Base-by-base conservation (phyloP, 2,888 invertebrate species). In the Drosophila monieri region DNA sequence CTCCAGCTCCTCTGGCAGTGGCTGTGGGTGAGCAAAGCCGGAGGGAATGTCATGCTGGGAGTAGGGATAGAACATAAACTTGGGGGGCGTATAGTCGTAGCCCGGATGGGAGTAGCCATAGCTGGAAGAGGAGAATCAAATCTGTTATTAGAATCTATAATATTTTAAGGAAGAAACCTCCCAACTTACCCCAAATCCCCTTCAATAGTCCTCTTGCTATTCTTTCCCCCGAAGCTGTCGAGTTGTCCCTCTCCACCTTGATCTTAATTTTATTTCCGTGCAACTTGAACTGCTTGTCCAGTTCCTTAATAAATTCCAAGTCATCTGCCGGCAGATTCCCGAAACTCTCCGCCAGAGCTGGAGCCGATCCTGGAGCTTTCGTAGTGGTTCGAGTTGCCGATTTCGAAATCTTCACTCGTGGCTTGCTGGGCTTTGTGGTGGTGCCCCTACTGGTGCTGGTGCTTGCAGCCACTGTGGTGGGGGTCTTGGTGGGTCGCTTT, bases 171-270 rank as follows among this genome's bases (percentile, higher is more conserved):
- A 18, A 1, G 2, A 5, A 14, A 6, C 10, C 3, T 1, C 3
- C 1, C 14, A 18, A 77, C 95, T 88, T 95, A 96, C 61, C 96
- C 96, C 10, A 96, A 91, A 49, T 94, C 94, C 0, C 94, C 94
- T 73, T 96, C 95, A 12, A 96, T 94, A 0, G 96, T 96, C 75
- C 96, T 92, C 85, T 96, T 96, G 44, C 76, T 85, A 61, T 85
- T 90, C 44, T 89, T 89, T 18, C 75, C 47, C 72, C 37, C 12
- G 12, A 41, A n/a, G n/a, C n/a, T n/a, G 46, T 76, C 12, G 84
- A 62, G 67, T 92, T 92, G 30, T 89, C 90, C 25, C 89, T 80
- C 65, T 91, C 91, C 15, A 92, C 87, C 80, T 91, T 91, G 65
- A 92, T 90, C 76, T 91, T 91, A 25, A 92, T 85, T 64, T 90